These are phyloP conservation scores for Callaeas wilsoni DNA, from an alignment of 2,113 vertebrate genomes.

Conservation along the genomic window DNA sequence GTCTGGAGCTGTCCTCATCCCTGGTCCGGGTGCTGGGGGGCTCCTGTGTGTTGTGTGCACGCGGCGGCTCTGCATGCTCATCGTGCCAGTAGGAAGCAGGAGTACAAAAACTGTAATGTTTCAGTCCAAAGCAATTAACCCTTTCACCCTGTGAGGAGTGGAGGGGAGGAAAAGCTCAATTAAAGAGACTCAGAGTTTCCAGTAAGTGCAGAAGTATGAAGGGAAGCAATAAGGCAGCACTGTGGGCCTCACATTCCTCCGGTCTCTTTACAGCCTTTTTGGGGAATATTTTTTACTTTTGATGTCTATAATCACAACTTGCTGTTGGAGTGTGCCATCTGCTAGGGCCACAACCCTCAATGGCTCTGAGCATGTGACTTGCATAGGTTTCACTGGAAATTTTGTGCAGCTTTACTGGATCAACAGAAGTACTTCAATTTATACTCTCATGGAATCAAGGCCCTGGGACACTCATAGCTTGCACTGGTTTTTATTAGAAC, in stretches of 20 bases:
- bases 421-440: neutral
- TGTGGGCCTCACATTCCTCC: conserved; percentile 1
- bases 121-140: conserved; percentile 27
- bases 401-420: neutral
- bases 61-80: neutral
- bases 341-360: neutral
- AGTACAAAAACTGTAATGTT: neutral
- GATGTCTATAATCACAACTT: conserved; percentile 2
- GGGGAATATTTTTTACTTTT: neutral
- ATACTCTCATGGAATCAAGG: neutral
- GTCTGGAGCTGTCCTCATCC: neutral
- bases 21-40: neutral
- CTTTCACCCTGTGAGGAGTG: neutral
- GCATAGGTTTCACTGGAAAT: neutral
- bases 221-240: conserved; percentile 12
- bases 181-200: neutral
- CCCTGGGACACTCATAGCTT: neutral
- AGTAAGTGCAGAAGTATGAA: conserved; percentile 18
- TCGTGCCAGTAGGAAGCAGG: neutral
- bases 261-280: conserved; percentile 23
- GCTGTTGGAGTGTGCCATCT: conserved; percentile 2
- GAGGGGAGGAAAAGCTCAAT: conserved; percentile 38
- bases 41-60: neutral
- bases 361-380: neutral
- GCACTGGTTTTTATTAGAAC: neutral